Conservation (phyloP, 23 tunicate species). For the Aplidium turbinatum region DNA sequence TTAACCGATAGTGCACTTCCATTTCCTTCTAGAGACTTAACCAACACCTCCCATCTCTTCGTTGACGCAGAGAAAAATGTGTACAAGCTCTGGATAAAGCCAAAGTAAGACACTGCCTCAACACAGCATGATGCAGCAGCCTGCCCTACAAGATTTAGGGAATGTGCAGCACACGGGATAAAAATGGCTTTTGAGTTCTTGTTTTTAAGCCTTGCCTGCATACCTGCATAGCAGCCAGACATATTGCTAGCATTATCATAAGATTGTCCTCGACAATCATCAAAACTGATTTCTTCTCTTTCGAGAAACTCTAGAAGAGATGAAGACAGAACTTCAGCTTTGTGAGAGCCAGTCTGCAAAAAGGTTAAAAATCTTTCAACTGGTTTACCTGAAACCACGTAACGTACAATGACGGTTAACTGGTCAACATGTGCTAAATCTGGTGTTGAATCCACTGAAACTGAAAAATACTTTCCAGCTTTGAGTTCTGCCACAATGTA, state of each 20-base stretch:
- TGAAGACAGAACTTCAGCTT: too few species aligned
- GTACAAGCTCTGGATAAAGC: constrained; percentile 11
- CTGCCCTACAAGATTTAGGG: constrained; percentile 6
- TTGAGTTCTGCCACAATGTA: too few species aligned
- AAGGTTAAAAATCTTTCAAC: too few species aligned
- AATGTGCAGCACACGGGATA: constrained; percentile 30
- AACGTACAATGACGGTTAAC: too few species aligned
- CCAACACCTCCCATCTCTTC: constrained; percentile 9
- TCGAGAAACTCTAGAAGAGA: too few species aligned
- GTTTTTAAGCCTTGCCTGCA: constrained; percentile 18
- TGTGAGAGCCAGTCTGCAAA: too few species aligned
- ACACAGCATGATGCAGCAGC: constrained; percentile 4
- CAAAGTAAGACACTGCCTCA: background rate
- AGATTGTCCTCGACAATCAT: constrained; percentile 19
- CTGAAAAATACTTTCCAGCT: too few species aligned
- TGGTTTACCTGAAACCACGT: too few species aligned
- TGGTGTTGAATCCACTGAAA: too few species aligned
- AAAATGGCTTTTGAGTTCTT: background rate
- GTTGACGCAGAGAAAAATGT: constrained; percentile 34
- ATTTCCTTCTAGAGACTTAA: too few species aligned
- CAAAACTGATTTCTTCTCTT: background rate
- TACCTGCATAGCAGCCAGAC: constrained; percentile 4
- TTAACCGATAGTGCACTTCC: too few species aligned
- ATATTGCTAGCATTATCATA: constrained; percentile 26
- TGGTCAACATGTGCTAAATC: too few species aligned